Percentiles rank a stretch among this genome's conserved stretches.
These are phyloP conservation scores for Mythimna impura DNA, from an alignment of 2,888 invertebrate species.

Conservation along the genomic window DNA sequence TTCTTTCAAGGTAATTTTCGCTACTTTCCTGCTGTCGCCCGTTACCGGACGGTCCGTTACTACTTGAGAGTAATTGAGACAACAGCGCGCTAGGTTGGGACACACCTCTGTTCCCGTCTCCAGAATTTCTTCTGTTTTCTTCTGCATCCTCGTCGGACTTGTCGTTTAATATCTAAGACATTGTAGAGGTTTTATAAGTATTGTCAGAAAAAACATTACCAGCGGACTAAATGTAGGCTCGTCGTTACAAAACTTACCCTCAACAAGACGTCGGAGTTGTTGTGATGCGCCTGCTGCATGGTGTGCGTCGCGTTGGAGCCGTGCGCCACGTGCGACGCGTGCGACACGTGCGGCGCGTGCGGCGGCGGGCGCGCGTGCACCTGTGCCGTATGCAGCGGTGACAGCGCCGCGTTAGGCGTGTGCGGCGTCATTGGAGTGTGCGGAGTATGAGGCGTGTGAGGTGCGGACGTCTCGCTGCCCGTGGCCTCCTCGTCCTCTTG, in stretches of 20 bases:
- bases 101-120: conserved; percentile 72
- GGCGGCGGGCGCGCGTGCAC: conserved; percentile 62
- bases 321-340: conserved; percentile 26
- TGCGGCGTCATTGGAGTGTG: conserved; percentile 79
- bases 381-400: conserved; percentile 67
- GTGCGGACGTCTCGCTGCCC: conserved; percentile 84
- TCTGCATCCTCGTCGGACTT: conserved; percentile 95
- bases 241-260: conserved; percentile 74
- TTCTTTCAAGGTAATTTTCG: conserved; percentile 82
- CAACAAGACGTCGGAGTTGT: conserved; percentile 91
- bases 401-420: conserved; percentile 71
- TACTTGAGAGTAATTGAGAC: conserved; percentile 86
- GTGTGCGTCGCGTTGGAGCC: conserved; percentile 56
- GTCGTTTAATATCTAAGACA: conserved; percentile 93
- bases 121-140: conserved; percentile 88
- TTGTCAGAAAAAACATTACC: not conserved
- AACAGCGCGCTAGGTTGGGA: conserved; percentile 89
- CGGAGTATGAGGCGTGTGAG: conserved; percentile 84
- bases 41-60: conserved; percentile 81
- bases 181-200: not conserved
- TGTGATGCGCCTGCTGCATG: conserved; percentile 71
- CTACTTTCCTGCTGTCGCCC: conserved; percentile 78
- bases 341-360: conserved; percentile 37
- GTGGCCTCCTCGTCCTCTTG: conserved; percentile 87
- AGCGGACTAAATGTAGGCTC: no score